Percentiles rank a stretch among this genome's conserved stretches.
These are phyloP conservation scores for Oppia nitens DNA, from an alignment of 1,140 invertebrate genomes.

Conservation along the genomic window DNA sequence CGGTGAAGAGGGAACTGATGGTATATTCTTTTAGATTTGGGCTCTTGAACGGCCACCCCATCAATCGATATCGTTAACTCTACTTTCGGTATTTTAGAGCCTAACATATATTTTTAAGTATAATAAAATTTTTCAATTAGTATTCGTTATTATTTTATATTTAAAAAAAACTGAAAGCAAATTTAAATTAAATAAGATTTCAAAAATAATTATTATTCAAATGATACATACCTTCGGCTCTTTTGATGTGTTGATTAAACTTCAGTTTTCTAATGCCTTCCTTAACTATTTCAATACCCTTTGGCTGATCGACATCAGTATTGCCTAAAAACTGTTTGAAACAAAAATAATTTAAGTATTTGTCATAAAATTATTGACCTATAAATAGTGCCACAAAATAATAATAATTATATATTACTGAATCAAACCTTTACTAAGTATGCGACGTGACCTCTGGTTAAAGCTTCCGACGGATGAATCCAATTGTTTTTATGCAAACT, in stretches of 20 bases:
- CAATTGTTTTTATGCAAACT: slow-evolving; percentile 45
- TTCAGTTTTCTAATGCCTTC: slow-evolving; percentile 86
- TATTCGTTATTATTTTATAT: too few species aligned
- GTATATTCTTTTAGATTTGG: slow-evolving; percentile 52
- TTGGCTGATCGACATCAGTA: slow-evolving; percentile 79
- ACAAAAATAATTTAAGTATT: neutral
- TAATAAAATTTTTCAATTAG: too few species aligned
- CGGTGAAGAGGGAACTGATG: slow-evolving; percentile 91
- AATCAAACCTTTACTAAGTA: slow-evolving; percentile 81
- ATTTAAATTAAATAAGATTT: neutral
- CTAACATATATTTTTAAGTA: too few species aligned
- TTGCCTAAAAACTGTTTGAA: slow-evolving; percentile 67
- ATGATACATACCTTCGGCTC: slow-evolving; percentile 52
- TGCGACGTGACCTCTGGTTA: slow-evolving; percentile 80
- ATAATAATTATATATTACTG: neutral
- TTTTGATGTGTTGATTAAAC: slow-evolving; percentile 79
- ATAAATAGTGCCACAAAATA: slow-evolving; percentile 3
- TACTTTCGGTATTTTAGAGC: slow-evolving; percentile 72
- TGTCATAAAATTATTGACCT: too few species aligned
- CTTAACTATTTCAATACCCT: slow-evolving; percentile 91
- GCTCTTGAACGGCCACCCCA: slow-evolving; percentile 81
- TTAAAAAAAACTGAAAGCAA: neutral
- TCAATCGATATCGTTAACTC: slow-evolving; percentile 78
- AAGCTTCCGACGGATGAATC: slow-evolving; percentile 81
- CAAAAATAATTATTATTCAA: neutral